Percentiles rank a stretch among this genome's conserved stretches.
phyloP scores from a whole-genome alignment of 2,113 vertebrate species.

The Xyrauchen texanus region DNA sequence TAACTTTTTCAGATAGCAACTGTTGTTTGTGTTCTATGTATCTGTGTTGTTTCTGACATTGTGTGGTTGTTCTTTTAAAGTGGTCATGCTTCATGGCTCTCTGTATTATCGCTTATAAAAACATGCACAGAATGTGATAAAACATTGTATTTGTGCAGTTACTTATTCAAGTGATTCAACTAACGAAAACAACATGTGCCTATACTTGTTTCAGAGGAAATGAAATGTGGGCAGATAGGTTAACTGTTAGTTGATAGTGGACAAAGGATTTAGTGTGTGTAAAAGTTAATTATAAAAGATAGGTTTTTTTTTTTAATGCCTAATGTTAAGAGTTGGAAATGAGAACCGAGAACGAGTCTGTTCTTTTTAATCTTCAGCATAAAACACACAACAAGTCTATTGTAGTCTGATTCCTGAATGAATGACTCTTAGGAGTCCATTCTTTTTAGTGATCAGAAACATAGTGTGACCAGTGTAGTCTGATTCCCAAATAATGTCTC shows the following conservation, averaged over 20 bases:
- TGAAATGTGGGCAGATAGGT: background rate
- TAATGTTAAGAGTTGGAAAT: too few relatives aligned
- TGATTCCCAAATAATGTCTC: too few relatives aligned
- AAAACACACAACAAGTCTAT: too few relatives aligned
- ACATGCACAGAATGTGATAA: conserved; percentile 23
- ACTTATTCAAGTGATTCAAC: background rate
- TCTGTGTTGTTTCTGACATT: background rate
- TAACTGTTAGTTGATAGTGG: background rate
- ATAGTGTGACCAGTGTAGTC: too few relatives aligned
- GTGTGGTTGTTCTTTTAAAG: background rate
- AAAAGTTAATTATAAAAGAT: too few relatives aligned
- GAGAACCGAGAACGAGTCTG: too few relatives aligned
- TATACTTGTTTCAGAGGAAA: conserved; percentile 6
- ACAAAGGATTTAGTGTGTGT: background rate
- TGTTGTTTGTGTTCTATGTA: too few relatives aligned
- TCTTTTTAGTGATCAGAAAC: too few relatives aligned
- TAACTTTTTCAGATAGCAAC: background rate
- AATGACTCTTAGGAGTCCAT: too few relatives aligned
- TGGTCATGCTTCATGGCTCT: background rate
- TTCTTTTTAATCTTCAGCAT: too few relatives aligned
- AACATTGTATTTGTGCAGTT: background rate
- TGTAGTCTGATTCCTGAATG: too few relatives aligned
- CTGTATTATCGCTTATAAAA: background rate
- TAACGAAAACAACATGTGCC: background rate
- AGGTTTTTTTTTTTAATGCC: too few relatives aligned